A percentile compares a stretch with the other conserved stretches of the same genome.
These are phyloP conservation scores for Oreonectes daqikongensis DNA, from an alignment of 2,797 vertebrate species.

Conservation along the genomic window DNA sequence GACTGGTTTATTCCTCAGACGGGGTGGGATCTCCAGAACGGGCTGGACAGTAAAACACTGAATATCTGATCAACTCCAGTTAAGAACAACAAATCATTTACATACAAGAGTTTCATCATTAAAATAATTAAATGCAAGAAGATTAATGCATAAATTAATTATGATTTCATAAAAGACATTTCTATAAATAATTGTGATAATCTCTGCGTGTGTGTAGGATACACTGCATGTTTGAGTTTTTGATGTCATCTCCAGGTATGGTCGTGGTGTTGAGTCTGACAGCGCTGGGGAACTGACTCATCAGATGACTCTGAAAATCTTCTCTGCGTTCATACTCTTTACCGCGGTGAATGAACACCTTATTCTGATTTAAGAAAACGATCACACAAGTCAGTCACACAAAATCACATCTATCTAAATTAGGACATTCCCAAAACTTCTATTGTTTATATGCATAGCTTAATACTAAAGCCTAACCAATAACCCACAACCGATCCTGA, in stretches of 20 bases:
- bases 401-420: no score
- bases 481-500: no score
- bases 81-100: slow-evolving; percentile 35
- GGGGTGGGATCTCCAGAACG: slow-evolving; percentile 90
- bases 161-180: no score
- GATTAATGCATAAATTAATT: no score
- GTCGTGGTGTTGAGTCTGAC: slow-evolving; percentile 93
- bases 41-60: slow-evolving; percentile 97
- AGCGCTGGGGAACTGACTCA: slow-evolving; percentile 92
- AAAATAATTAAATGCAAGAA: no score
- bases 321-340: slow-evolving; percentile 97
- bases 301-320: slow-evolving; percentile 93
- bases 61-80: slow-evolving; percentile 79
- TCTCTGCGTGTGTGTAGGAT: slow-evolving; percentile 77
- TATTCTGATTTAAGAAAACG: slow-evolving; percentile 82
- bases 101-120: no score
- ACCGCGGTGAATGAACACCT: slow-evolving; percentile 96
- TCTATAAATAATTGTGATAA: no score
- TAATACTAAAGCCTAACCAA: no score
- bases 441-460: no score
- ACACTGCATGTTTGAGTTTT: slow-evolving; percentile 86
- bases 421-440: no score
- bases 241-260: slow-evolving; percentile 86
- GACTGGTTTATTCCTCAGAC: slow-evolving; percentile 93
- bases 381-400: no score